These are phyloP conservation scores for Caretta caretta DNA, from an alignment of 2,113 vertebrate genomes.

Conservation along the genomic window DNA sequence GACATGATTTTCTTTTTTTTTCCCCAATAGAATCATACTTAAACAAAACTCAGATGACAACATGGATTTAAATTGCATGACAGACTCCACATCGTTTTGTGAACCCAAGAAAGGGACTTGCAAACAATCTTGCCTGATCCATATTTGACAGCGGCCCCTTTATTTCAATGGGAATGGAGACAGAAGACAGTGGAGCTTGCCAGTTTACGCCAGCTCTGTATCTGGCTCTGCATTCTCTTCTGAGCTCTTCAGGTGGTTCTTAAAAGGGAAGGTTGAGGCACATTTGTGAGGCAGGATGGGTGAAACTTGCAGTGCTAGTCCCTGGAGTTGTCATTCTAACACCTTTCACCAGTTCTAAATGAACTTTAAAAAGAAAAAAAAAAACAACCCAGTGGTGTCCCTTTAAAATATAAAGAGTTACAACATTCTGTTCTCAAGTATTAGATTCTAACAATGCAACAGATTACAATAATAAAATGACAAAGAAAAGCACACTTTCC, in stretches of 20 bases:
- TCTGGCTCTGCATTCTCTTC: not conserved
- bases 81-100: not conserved
- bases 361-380: not conserved
- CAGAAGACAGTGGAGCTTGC: not conserved
- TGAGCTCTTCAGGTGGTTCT: not conserved
- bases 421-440: not conserved
- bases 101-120: not conserved
- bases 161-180: not conserved
- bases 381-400: accelerated
- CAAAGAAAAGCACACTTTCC: slow-evolving; percentile 59
- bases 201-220: not conserved
- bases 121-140: not conserved
- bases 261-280: not conserved
- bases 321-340: not conserved
- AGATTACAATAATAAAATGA: slow-evolving; percentile 67
- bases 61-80: not conserved
- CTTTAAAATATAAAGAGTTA: slow-evolving; percentile 42
- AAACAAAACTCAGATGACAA: not conserved
- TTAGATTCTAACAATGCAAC: slow-evolving; percentile 33
- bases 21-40: not conserved
- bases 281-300: not conserved
- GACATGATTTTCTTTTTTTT: not conserved
- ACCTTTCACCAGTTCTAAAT: slow-evolving; percentile 23
- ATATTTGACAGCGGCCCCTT: not conserved
- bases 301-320: not conserved